A percentile compares a stretch with the other conserved stretches of the same genome.
Evolutionary conservation across 1,140 invertebrate species (phyloP).

Genomic region (Gyrodactylus bullatarudis): DNA sequence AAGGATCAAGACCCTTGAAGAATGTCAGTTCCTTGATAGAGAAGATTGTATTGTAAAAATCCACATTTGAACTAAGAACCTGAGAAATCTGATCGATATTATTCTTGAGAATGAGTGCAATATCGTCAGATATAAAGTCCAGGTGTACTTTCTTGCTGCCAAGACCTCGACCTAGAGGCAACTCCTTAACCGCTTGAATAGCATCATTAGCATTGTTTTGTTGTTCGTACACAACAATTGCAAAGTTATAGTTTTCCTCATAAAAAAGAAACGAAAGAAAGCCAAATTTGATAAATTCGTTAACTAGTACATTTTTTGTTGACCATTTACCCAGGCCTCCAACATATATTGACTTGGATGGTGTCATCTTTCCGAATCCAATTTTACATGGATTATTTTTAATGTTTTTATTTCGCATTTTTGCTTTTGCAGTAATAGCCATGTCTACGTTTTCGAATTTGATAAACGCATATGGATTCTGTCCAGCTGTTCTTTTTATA

Average conservation of each 20-base stretch:
- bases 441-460: conserved; percentile 5
- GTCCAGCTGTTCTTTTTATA: background rate
- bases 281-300: background rate
- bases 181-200: background rate
- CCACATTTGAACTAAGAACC: background rate
- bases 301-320: background rate
- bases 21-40: background rate
- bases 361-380: background rate
- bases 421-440: background rate
- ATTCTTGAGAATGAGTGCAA: background rate
- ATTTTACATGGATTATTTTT: background rate
- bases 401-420: background rate
- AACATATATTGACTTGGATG: background rate
- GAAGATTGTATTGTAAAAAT: background rate
- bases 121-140: background rate
- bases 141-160: background rate
- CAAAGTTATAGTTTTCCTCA: background rate
- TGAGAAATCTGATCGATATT: background rate
- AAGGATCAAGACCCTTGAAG: background rate
- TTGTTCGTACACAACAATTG: background rate
- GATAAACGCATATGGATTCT: conserved; percentile 1
- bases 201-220: background rate
- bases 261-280: background rate
- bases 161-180: background rate
- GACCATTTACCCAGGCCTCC: background rate